Conservation (phyloP, 2,113 vertebrate species). For the Archocentrus centrarchus region DNA sequence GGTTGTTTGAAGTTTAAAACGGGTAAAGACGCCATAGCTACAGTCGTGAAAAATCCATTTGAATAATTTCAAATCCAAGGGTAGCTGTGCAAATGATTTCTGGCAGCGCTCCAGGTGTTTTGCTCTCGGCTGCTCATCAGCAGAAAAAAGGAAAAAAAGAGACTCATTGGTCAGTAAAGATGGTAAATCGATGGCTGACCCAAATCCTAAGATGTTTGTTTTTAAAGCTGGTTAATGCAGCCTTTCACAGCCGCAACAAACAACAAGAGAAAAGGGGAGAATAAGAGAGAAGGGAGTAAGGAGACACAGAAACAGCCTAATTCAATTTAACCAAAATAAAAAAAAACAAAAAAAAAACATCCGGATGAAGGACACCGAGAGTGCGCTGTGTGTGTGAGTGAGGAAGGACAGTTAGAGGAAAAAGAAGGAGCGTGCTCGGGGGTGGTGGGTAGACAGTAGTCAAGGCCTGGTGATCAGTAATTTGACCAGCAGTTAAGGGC, state of each 20-base stretch:
- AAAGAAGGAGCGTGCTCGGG: neutral
- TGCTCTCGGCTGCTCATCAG: constrained; percentile 2
- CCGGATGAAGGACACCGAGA: neutral
- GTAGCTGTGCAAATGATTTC: neutral
- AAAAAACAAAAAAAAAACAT: constrained; percentile 13
- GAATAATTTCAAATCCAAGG: constrained; percentile 1
- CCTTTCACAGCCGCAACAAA: constrained; percentile 37
- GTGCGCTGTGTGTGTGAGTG: neutral
- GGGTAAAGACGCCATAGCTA: neutral
- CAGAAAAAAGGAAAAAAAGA: neutral
- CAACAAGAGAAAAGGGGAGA: constrained; percentile 30
- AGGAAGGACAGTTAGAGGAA: neutral
- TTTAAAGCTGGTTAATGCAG: constrained; percentile 38
- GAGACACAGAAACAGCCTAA: constrained; percentile 31
- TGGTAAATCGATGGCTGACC: constrained; percentile 18
- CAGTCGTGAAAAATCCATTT: neutral
- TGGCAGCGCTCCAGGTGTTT: neutral
- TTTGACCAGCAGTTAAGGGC: constrained; percentile 60
- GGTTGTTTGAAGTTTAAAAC: neutral
- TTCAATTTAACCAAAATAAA: constrained; percentile 54
- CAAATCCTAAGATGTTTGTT: constrained; percentile 51
- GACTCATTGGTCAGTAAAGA: constrained; percentile 38
- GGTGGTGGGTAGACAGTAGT: constrained; percentile 36
- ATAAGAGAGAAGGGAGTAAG: neutral
- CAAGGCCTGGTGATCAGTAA: constrained; percentile 62